Percentiles rank a stretch among this genome's conserved stretches.
phyloP scores from a whole-genome alignment of 1,140 invertebrate genomes.

The Bombus huntii region DNA sequence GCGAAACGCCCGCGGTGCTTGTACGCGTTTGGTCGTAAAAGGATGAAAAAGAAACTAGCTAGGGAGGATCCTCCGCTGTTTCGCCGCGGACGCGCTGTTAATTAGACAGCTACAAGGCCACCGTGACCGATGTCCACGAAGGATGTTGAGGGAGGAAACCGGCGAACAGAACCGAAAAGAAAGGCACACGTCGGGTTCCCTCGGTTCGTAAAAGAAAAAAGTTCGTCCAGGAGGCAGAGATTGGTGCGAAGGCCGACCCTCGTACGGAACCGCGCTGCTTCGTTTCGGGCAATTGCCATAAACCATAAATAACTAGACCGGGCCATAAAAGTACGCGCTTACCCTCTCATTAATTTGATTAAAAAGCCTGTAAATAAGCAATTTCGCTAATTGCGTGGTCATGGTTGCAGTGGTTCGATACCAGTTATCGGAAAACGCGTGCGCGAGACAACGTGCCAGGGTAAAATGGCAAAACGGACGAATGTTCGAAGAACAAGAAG shows the following conservation, averaged over 20 bases:
- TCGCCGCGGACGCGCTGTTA: constrained; percentile 38
- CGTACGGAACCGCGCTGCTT: constrained; percentile 8
- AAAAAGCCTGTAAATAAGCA: constrained; percentile 70
- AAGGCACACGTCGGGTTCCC: constrained; percentile 2
- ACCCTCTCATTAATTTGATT: constrained; percentile 72
- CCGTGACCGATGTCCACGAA: constrained; percentile 28
- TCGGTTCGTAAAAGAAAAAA: constrained; percentile 32
- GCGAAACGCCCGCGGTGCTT: neutral
- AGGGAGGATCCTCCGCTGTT: neutral
- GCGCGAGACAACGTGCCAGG: neutral
- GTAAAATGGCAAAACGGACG: neutral
- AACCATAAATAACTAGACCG: constrained; percentile 70
- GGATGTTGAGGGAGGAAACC: constrained; percentile 7
- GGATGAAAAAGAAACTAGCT: neutral
- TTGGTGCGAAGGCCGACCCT: constrained; percentile 7
- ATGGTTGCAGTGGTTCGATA: constrained; percentile 46
- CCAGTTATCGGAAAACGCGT: constrained; percentile 7
- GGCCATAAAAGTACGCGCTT: constrained; percentile 58
- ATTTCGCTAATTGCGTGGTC: constrained; percentile 69
- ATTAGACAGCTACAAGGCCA: constrained; percentile 50
- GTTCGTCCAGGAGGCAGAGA: constrained; percentile 11
- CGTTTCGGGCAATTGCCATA: constrained; percentile 68
- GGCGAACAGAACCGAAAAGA: constrained; percentile 30
- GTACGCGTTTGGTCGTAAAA: neutral
- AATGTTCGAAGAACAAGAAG: neutral